Percentiles rank a stretch among this genome's conserved stretches.
Evolutionary conservation across 2,888 invertebrate species (phyloP).

Genomic region (Trissonchulus latispiculum): DNA sequence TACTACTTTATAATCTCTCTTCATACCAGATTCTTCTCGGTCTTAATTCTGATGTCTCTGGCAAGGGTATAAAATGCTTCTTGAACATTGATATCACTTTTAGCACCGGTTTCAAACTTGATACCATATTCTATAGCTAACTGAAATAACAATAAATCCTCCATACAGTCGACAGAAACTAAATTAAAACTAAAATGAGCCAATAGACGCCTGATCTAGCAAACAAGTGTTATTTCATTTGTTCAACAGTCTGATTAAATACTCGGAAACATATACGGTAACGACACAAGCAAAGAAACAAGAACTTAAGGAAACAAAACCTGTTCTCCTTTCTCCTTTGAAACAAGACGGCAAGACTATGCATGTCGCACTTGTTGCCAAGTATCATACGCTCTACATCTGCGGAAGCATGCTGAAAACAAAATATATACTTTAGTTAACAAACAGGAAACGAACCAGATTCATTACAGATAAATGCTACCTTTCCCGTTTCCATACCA

Average conservation of each 20-base stretch:
- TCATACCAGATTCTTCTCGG: conserved; percentile 92
- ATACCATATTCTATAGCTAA: conserved; percentile 93
- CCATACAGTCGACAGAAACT: background rate
- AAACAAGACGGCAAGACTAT: conserved; percentile 86
- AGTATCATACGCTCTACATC: conserved; percentile 99
- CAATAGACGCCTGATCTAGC: no score
- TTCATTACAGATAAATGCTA: no score
- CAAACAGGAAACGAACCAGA: no score
- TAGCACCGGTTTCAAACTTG: conserved; percentile 96
- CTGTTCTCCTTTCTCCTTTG: conserved; percentile 82
- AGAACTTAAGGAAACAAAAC: no score
- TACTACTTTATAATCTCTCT: background rate
- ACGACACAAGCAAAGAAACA: no score
- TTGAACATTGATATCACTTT: conserved; percentile 89
- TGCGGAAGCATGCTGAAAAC: conserved; percentile 63
- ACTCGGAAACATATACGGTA: no score
- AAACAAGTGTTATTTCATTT: no score
- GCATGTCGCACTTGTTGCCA: conserved; percentile 97
- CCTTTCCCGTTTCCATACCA: no score
- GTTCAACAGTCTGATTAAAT: no score
- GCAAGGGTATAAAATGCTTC: conserved; percentile 90
- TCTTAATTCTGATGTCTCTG: conserved; percentile 91
- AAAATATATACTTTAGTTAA: no score
- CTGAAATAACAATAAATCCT: conserved; percentile 50
- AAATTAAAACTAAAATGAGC: no score